These are phyloP conservation scores for Darevskia nairensis DNA, from an alignment of 2,797 vertebrate genomes.

Conservation along the genomic window DNA sequence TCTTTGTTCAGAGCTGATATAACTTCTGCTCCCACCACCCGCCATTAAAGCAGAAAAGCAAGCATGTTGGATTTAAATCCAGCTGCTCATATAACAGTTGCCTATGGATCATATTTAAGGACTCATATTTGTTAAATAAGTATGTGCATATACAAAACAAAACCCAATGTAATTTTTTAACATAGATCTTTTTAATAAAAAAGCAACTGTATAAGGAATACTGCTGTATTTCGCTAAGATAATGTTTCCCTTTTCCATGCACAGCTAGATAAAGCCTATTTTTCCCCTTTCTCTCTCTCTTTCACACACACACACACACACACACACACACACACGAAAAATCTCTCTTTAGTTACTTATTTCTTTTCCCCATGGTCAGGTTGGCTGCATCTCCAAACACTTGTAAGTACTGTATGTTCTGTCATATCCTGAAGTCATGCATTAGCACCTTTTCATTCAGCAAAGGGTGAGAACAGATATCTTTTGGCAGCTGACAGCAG, in stretches of 20 bases:
- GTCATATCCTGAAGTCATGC: constrained; percentile 92
- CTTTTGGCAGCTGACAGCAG: constrained; percentile 88
- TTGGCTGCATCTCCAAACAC: constrained; percentile 81
- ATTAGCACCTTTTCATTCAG: constrained; percentile 92
- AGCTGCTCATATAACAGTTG: background rate
- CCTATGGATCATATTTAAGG: constrained; percentile 23
- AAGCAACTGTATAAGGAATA: constrained; percentile 43
- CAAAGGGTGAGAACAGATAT: constrained; percentile 92
- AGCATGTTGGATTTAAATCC: background rate
- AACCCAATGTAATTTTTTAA: constrained; percentile 36
- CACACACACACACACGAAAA: constrained; percentile 52
- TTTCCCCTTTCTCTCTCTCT: constrained; percentile 48
- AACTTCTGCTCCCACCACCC: background rate
- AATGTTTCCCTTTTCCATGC: constrained; percentile 35
- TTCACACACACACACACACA: constrained; percentile 11
- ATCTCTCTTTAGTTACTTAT: constrained; percentile 71
- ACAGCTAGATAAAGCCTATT: constrained; percentile 40
- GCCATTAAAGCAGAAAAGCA: background rate
- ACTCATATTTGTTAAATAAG: constrained; percentile 22
- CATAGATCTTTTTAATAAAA: constrained; percentile 30
- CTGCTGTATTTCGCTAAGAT: constrained; percentile 37
- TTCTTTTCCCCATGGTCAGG: constrained; percentile 79
- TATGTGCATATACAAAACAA: constrained; percentile 17
- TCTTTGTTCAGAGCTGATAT: background rate
- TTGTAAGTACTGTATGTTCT: constrained; percentile 88